Conservation (phyloP, 2,797 vertebrate species). For the Tapera naevia region DNA sequence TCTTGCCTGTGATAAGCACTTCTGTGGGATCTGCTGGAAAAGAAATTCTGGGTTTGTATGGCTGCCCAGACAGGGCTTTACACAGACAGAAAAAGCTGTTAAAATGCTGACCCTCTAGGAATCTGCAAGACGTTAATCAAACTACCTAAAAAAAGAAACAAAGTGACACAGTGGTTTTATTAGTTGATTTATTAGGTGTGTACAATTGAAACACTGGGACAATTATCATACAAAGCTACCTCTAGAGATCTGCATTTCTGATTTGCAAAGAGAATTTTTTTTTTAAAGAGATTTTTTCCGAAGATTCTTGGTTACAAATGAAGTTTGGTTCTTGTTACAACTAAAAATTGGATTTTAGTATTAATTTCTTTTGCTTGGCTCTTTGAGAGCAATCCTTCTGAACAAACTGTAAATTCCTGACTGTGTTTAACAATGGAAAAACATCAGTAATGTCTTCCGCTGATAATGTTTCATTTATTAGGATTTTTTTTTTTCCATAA, state of each 20-base stretch:
- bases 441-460: background rate
- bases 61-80: background rate
- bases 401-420: background rate
- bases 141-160: background rate
- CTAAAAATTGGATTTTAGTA: background rate
- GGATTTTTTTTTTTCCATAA: background rate
- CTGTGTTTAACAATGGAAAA: background rate
- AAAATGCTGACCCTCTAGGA: background rate
- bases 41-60: background rate
- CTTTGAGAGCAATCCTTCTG: background rate
- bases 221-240: background rate
- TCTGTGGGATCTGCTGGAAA: background rate
- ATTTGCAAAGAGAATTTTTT: background rate
- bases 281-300: background rate
- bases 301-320: background rate
- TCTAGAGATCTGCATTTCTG: background rate
- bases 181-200: background rate
- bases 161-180: background rate
- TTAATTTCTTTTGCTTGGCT: background rate
- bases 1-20: background rate
- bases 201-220: background rate
- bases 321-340: background rate
- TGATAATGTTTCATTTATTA: background rate
- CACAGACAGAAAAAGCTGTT: background rate
- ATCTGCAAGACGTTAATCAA: background rate